Percentiles rank a stretch among this genome's conserved stretches.
Evolutionary conservation across 23 tunicate genomes (phyloP).

Genomic region (Corella eumyota): DNA sequence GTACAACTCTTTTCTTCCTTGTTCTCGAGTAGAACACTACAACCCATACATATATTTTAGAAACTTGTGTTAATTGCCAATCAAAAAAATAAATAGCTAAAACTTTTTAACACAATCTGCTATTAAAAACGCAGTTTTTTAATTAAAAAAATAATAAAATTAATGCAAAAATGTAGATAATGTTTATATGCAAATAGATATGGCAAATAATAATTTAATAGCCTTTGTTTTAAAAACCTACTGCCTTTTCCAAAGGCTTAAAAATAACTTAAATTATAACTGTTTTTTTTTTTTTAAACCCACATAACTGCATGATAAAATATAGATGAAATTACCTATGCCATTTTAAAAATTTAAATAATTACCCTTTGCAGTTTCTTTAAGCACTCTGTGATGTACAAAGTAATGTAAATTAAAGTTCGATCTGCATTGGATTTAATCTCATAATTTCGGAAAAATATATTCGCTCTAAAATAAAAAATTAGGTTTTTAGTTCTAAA

Average conservation of each 20-base stretch:
- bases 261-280: too few species aligned
- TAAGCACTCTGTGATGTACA: slow-evolving; percentile 90
- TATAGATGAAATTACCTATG: not conserved
- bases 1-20: slow-evolving; percentile 85
- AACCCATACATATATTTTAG: not conserved
- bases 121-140: too few species aligned
- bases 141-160: too few species aligned
- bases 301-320: not conserved
- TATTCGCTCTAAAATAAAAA: slow-evolving; percentile 84
- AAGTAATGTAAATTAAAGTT: slow-evolving; percentile 92
- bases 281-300: not conserved
- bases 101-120: too few species aligned
- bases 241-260: too few species aligned
- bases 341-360: not conserved
- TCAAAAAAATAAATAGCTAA: not conserved
- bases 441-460: slow-evolving; percentile 92
- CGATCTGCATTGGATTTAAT: slow-evolving; percentile 91
- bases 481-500: not conserved
- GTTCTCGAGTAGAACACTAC: slow-evolving; percentile 41
- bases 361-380: slow-evolving; percentile 60
- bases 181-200: too few species aligned
- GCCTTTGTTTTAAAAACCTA: too few species aligned
- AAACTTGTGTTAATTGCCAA: not conserved
- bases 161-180: too few species aligned
- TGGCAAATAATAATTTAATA: too few species aligned